A percentile compares a stretch with the other conserved stretches of the same genome.
These are phyloP conservation scores for Elanoides forficatus DNA, from an alignment of 2,113 vertebrate species.

Conservation along the genomic window DNA sequence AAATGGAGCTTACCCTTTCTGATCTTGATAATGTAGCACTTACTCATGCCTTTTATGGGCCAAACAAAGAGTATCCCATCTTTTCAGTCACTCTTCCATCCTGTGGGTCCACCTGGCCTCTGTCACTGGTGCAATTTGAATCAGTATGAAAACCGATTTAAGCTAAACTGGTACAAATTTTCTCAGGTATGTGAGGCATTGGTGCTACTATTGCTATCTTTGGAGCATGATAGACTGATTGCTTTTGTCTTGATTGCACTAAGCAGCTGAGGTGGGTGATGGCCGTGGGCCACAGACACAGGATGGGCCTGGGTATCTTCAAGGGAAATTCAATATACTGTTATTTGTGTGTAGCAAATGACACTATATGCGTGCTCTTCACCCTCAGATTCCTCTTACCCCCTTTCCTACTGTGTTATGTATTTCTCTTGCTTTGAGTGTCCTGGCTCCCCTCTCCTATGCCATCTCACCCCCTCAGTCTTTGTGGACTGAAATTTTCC, in stretches of 20 bases:
- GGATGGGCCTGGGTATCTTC: not conserved
- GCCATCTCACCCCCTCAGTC: not conserved
- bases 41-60: not conserved
- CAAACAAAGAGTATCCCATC: not conserved
- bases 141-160: not conserved
- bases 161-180: not conserved
- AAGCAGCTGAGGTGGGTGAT: not conserved
- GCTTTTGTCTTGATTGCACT: not conserved
- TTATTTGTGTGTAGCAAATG: not conserved
- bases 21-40: not conserved
- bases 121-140: not conserved
- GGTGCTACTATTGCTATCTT: not conserved
- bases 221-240: not conserved
- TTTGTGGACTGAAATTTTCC: not conserved
- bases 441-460: not conserved
- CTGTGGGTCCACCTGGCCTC: not conserved
- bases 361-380: not conserved
- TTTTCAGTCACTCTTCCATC: not conserved
- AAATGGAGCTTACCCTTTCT: not conserved
- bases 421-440: not conserved
- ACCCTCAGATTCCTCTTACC: not conserved
- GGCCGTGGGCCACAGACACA: fast-evolving
- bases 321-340: not conserved
- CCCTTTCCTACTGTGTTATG: not conserved
- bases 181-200: not conserved